These are phyloP conservation scores for Nebria ingens DNA, from an alignment of 1,140 invertebrate genomes.

Conservation along the genomic window DNA sequence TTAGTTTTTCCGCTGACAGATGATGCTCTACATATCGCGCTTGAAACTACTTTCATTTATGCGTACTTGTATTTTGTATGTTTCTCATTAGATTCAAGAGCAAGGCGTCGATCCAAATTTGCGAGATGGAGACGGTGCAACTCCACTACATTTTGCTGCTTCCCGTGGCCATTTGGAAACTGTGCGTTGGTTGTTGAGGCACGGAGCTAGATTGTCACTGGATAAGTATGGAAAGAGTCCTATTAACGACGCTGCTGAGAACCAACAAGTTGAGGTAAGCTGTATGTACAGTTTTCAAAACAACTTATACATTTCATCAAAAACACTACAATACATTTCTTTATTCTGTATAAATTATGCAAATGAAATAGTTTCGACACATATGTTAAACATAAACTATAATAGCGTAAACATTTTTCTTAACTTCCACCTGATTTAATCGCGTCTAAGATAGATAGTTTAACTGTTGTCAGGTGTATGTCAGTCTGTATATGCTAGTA, in stretches of 20 bases:
- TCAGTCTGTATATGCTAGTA: too few species aligned
- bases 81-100: constrained; percentile 57
- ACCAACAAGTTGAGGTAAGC: constrained; percentile 75
- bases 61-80: background rate
- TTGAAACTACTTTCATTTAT: background rate
- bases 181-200: constrained; percentile 70
- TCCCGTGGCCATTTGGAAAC: constrained; percentile 70
- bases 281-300: too few species aligned
- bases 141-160: constrained; percentile 69
- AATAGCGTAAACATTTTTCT: too few species aligned
- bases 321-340: too few species aligned
- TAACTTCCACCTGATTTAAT: too few species aligned
- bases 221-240: constrained; percentile 81
- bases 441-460: too few species aligned
- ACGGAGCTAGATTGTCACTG: constrained; percentile 63
- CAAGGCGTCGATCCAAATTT: constrained; percentile 73
- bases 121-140: constrained; percentile 73
- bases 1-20: background rate
- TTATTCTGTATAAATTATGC: too few species aligned
- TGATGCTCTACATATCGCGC: background rate
- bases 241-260: constrained; percentile 80
- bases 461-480: too few species aligned
- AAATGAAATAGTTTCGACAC: too few species aligned
- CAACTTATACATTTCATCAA: too few species aligned
- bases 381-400: too few species aligned